Percentiles rank a stretch among this genome's conserved stretches.
Evolutionary conservation across 2,113 vertebrate species (phyloP).

Genomic region (Camelus bactrianus): DNA sequence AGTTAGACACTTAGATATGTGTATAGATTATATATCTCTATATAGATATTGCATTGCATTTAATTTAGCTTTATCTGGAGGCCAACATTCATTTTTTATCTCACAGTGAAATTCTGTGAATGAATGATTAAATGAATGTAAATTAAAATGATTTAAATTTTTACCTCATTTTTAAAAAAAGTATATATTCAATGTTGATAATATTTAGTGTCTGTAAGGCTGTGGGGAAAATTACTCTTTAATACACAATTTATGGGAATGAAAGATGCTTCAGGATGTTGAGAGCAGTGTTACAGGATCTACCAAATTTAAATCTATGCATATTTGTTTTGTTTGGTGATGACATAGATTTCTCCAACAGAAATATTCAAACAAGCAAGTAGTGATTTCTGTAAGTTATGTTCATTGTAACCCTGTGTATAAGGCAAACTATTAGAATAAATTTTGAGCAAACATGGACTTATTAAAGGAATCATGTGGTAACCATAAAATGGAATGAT

Average conservation of each 20-base stretch:
- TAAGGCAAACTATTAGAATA: neutral
- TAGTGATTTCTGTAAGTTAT: neutral
- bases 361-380: neutral
- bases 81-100: neutral
- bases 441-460: neutral
- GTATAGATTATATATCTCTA: neutral
- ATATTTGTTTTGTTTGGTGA: neutral
- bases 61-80: neutral
- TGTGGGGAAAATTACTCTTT: neutral
- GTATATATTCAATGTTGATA: neutral
- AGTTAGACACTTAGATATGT: neutral
- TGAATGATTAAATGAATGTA: neutral
- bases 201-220: neutral
- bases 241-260: neutral
- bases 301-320: neutral
- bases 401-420: neutral
- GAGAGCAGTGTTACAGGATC: neutral
- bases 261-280: neutral
- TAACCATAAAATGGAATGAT: neutral
- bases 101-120: neutral
- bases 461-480: neutral
- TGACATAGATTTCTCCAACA: neutral
- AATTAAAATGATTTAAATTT: neutral
- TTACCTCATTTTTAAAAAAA: neutral
- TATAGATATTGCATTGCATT: neutral